A percentile compares a stretch with the other conserved stretches of the same genome.
Evolutionary conservation across 2,888 invertebrate species (phyloP).

Genomic region (Thereva unica): DNA sequence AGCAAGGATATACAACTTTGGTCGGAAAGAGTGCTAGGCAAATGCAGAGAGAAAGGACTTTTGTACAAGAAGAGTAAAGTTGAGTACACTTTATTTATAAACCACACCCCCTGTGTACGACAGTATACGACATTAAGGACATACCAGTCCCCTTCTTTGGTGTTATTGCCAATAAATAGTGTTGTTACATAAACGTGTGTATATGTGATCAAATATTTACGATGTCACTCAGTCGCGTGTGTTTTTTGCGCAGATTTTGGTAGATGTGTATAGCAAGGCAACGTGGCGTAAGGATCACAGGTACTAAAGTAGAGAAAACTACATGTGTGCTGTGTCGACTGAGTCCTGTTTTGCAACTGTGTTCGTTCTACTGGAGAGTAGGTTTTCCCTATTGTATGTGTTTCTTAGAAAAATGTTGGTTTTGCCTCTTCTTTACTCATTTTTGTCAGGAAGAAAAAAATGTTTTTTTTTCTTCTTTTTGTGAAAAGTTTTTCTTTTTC

Average conservation of each 20-base stretch:
- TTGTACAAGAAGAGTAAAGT: constrained; percentile 22
- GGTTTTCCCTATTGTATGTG: neutral
- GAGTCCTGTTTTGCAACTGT: too few species aligned
- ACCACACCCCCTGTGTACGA: constrained; percentile 32
- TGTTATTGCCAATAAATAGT: constrained; percentile 31
- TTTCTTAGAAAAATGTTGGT: constrained; percentile 2
- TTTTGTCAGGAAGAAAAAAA: constrained; percentile 13
- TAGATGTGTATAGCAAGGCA: too few species aligned
- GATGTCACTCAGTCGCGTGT: constrained; percentile 5
- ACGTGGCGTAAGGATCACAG: too few species aligned
- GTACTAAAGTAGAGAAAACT: constrained; percentile 6
- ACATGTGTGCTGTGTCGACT: constrained; percentile 19
- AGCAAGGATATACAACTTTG: too few species aligned
- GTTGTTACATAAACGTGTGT: constrained; percentile 1
- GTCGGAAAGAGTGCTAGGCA: neutral
- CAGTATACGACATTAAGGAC: neutral
- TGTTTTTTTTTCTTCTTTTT: constrained; percentile 5
- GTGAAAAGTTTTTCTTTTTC: constrained; percentile 28
- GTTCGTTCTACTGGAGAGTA: constrained; percentile 7
- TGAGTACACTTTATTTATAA: constrained; percentile 33
- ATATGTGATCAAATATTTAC: constrained; percentile 33
- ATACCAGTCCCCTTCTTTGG: constrained; percentile 13
- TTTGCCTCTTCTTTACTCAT: constrained; percentile 9
- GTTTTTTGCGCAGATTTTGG: constrained; percentile 31
- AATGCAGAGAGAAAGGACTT: neutral